phyloP scores from a whole-genome alignment of 2,888 invertebrate genomes.

The Bombyx huttoni region DNA sequence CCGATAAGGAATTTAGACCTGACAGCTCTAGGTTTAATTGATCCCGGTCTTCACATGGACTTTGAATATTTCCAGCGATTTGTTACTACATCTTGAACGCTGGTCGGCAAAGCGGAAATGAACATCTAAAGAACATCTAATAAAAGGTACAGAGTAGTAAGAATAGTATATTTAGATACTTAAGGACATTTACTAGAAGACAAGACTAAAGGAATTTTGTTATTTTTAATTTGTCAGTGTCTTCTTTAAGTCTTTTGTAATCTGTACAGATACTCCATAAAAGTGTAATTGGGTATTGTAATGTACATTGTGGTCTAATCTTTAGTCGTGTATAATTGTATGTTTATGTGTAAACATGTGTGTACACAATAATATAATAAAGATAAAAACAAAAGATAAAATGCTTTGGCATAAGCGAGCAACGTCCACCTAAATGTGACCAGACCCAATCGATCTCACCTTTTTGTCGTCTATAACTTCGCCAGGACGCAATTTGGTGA shows the following conservation, averaged over 20 bases:
- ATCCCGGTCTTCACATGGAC: constrained; percentile 17
- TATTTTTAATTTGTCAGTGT: neutral
- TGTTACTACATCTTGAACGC: constrained; percentile 31
- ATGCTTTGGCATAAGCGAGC: constrained; percentile 69
- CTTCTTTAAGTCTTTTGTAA: neutral
- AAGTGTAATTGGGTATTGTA: neutral
- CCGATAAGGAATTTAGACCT: neutral
- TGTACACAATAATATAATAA: constrained; percentile 23
- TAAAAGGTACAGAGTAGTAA: constrained; percentile 17
- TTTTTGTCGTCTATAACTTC: constrained; percentile 94
- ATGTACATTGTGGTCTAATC: neutral
- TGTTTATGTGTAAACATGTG: constrained; percentile 32
- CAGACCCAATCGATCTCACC: constrained; percentile 79
- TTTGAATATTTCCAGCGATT: constrained; percentile 35
- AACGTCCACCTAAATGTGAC: constrained; percentile 66
- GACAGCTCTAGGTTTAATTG: neutral
- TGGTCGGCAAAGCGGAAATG: constrained; percentile 58
- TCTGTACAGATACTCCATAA: neutral
- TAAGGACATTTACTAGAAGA: constrained; percentile 4
- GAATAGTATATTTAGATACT: constrained; percentile 17
- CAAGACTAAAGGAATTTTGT: neutral
- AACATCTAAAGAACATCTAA: constrained; percentile 30
- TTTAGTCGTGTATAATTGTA: constrained; percentile 12
- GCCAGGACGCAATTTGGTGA: constrained; percentile 93
- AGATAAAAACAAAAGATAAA: constrained; percentile 44